Base-by-base conservation (phyloP, 2,113 vertebrate species). In the Ochotona princeps region DNA sequence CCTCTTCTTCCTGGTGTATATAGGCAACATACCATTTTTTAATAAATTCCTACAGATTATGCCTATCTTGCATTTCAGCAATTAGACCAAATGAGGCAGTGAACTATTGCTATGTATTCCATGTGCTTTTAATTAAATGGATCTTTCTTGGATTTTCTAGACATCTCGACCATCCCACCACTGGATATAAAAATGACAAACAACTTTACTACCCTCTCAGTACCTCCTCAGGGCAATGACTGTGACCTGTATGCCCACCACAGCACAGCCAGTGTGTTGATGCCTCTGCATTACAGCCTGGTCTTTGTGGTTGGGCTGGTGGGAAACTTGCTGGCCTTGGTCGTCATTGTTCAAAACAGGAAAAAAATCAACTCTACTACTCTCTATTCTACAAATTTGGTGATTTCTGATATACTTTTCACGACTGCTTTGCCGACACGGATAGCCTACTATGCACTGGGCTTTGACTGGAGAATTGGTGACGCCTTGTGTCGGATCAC, bases 331-430 rank as follows among this genome's bases (percentile, higher is more conserved):
- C 95, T 99, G 38, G 99, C 99, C 65, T 97, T 99, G 82, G 96
- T 98, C 0, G 99, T 99, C 94, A 99, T 99, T 85, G 96, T 99
- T 26, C 98, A 99, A 93, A 99, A 99, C 96, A 94, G 98, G 72
- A 99, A 99, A 96, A 99, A 99, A 97, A 99, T 99, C 2, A 99
- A 99, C 98, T 99, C 99, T 67, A 99, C 99, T 28, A 99, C 99
- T 3, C 97, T 99, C 47, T 99, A 99, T 49, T 99, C 99, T 17
- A 99, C 99, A 82, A 99, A 99, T 35, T 97, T 99, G 2, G 99
- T 99, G 78, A 92, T 99, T n/a, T 99, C 99, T 0, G 99, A 99
- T 57, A 99, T 99, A 95, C 98, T 99, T 57, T 99, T 99, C 95
- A 98, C 99, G 2, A 97, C 99, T 0, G 98, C 98, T 21, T 94